A percentile compares a stretch with the other conserved stretches of the same genome.
phyloP scores from a whole-genome alignment of 2,888 invertebrate genomes.

The Galerucella pusilla region DNA sequence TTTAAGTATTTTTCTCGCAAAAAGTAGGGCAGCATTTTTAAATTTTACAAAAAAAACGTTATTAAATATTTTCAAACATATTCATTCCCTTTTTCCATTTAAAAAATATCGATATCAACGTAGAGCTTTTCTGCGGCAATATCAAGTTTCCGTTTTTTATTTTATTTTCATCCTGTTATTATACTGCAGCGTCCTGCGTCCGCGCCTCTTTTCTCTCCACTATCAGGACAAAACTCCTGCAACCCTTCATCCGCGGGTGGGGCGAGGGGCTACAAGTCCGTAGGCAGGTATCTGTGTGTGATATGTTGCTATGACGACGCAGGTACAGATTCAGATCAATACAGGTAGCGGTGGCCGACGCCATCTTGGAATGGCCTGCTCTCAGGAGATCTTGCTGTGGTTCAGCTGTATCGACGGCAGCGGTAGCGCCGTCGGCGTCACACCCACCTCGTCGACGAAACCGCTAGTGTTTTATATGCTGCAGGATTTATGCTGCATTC shows the following conservation, averaged over 20 bases:
- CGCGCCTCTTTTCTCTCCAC: slow-evolving; percentile 21
- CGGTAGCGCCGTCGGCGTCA: slow-evolving; percentile 23
- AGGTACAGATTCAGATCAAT: slow-evolving; percentile 49
- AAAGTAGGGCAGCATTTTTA: no score
- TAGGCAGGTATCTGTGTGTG: slow-evolving; percentile 49
- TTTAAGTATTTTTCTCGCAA: no score
- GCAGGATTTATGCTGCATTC: slow-evolving; percentile 45
- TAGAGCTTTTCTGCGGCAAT: background rate
- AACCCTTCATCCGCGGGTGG: slow-evolving; percentile 36
- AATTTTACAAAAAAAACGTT: no score
- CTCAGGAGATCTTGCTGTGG: slow-evolving; percentile 52
- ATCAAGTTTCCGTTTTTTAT: background rate
- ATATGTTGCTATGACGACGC: slow-evolving; percentile 49
- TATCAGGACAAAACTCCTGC: slow-evolving; percentile 41
- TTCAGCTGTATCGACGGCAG: slow-evolving; percentile 25
- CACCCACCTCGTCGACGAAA: slow-evolving; percentile 44
- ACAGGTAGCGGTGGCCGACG: slow-evolving; percentile 45
- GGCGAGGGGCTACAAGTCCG: slow-evolving; percentile 26
- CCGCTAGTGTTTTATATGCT: background rate
- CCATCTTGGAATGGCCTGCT: slow-evolving; percentile 47
- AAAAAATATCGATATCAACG: background rate
- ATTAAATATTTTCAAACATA: background rate
- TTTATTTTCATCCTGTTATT: slow-evolving; percentile 8
- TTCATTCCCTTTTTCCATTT: background rate
- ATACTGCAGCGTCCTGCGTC: slow-evolving; percentile 2